A percentile compares a stretch with the other conserved stretches of the same genome.
These are phyloP conservation scores for Amniataba percoides DNA, from an alignment of 2,797 vertebrate genomes.

Conservation along the genomic window DNA sequence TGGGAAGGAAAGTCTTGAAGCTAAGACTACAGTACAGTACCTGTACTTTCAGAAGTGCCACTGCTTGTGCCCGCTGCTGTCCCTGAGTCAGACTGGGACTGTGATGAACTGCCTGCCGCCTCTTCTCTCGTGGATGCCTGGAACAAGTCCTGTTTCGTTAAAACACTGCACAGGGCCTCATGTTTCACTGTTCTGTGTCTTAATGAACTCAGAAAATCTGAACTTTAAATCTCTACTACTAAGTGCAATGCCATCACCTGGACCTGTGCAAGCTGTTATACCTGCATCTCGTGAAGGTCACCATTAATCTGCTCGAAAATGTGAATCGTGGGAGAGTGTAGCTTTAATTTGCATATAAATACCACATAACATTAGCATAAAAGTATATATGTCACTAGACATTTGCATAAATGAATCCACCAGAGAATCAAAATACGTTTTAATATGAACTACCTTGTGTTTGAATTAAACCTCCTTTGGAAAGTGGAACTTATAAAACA, in stretches of 20 bases:
- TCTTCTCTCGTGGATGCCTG: constrained; percentile 72
- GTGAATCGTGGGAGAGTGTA: not conserved
- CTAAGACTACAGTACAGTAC: constrained; percentile 47
- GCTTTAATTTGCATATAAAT: not conserved
- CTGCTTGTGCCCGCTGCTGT: constrained; percentile 62
- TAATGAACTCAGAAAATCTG: constrained; percentile 14
- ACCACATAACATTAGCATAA: not conserved
- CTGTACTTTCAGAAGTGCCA: constrained; percentile 81
- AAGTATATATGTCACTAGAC: not conserved
- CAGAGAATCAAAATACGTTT: not conserved
- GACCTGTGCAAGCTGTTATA: not conserved
- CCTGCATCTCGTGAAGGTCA: not conserved
- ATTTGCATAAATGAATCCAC: not conserved
- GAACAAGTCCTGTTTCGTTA: constrained; percentile 8
- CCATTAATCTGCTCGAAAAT: not conserved
- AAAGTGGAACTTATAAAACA: not conserved
- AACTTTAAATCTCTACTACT: not conserved
- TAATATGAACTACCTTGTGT: not conserved
- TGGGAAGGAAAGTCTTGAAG: too few relatives aligned
- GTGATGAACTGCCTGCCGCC: constrained; percentile 62
- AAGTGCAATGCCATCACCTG: not conserved
- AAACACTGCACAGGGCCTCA: not conserved
- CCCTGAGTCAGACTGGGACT: constrained; percentile 68
- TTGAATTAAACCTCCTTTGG: not conserved
- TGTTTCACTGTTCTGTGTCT: constrained; percentile 18